These are phyloP conservation scores for Spongia lamella DNA, from an alignment of 37 sponge, comb jelly and placozoan genomes.

Conservation along the genomic window DNA sequence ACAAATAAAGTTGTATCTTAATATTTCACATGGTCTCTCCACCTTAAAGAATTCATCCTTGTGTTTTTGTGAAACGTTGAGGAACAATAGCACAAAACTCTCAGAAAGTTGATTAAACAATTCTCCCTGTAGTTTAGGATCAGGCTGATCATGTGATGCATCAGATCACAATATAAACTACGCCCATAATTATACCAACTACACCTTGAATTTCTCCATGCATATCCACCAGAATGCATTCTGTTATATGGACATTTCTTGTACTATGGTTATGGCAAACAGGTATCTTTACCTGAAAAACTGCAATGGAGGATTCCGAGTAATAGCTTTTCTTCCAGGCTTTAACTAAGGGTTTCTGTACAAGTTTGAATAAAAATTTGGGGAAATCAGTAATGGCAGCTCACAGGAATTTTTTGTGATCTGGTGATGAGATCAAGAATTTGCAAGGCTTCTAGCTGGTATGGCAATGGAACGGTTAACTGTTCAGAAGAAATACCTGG, in stretches of 20 bases:
- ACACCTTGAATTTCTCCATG: conserved; percentile 70
- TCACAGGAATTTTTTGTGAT: conserved; percentile 23
- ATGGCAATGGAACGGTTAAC: conserved; percentile 40
- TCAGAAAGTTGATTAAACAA: conserved; percentile 62
- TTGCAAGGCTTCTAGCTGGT: conserved; percentile 45
- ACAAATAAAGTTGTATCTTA: background rate
- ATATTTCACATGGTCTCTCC: background rate
- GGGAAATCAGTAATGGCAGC: background rate
- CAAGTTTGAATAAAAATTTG: background rate
- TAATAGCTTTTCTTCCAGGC: conserved; percentile 66
- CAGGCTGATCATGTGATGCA: conserved; percentile 34
- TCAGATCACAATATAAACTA: background rate
- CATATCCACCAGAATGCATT: conserved; percentile 83
- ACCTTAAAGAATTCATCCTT: conserved; percentile 61
- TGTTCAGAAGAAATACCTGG: too few species aligned
- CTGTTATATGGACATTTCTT: conserved; percentile 12
- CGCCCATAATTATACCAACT: background rate
- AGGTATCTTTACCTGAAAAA: conserved; percentile 40
- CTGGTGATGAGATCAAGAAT: conserved; percentile 62
- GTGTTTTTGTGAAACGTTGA: conserved; percentile 1
- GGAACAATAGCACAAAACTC: conserved; percentile 26
- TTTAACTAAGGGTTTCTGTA: conserved; percentile 21
- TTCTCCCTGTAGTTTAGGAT: conserved; percentile 22
- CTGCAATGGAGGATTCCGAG: conserved; percentile 40
- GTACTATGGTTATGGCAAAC: background rate